Percentiles rank a stretch among this genome's conserved stretches.
These are phyloP conservation scores for Plemyria rubiginata DNA, from an alignment of 2,888 invertebrate species.

Conservation along the genomic window DNA sequence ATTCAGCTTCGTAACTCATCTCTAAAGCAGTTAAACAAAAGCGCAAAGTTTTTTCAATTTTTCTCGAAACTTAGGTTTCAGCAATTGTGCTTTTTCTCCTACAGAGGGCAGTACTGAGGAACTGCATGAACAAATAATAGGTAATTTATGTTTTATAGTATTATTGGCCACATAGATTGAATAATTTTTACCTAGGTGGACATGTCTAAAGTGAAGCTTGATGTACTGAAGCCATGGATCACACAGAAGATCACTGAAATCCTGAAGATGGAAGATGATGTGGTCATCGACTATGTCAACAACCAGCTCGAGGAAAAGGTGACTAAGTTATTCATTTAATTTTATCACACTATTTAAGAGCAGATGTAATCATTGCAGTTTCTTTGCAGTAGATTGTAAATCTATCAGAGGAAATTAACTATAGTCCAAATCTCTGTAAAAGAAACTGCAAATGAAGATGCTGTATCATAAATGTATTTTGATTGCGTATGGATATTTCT, in stretches of 20 bases:
- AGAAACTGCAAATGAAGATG: conserved; percentile 82
- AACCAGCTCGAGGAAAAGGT: conserved; percentile 99
- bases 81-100: too few relatives aligned
- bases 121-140: too few relatives aligned
- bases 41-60: too few relatives aligned
- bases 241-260: conserved; percentile 98
- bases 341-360: conserved; percentile 55
- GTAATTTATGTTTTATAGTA: not conserved
- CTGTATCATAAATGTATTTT: conserved; percentile 78
- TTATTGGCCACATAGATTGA: not conserved
- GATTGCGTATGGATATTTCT: conserved; percentile 85
- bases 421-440: conserved; percentile 48
- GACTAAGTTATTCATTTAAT: conserved; percentile 58
- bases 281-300: conserved; percentile 99
- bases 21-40: too few relatives aligned
- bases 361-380: conserved; percentile 83
- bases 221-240: conserved; percentile 99
- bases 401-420: conserved; percentile 19
- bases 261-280: conserved; percentile 99
- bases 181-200: conserved; percentile 89
- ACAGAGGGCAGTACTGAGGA: too few relatives aligned
- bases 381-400: conserved; percentile 57
- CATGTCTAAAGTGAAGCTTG: conserved; percentile 98
- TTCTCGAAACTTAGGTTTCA: too few relatives aligned
- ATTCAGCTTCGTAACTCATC: too few relatives aligned